Evolutionary conservation across 2,797 vertebrate genomes (phyloP), one percentile per base, ranked within the genome.

Genomic region (Gadopsis marmoratus): DNA sequence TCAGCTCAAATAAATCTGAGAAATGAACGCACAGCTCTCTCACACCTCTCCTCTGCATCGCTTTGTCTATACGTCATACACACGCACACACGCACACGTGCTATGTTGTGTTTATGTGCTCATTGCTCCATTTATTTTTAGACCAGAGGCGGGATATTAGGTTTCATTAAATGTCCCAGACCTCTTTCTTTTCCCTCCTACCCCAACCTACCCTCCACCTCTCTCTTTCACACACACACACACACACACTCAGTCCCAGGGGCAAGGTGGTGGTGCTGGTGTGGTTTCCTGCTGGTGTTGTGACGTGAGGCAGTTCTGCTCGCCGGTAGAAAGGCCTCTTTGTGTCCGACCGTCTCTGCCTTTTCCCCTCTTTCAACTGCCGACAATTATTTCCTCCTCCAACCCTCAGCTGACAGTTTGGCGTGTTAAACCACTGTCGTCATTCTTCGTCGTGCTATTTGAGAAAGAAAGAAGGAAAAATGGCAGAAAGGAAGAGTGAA

Each of bases 111-210:
- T 93, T 91, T 92, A 83, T 86, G 72, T 85, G 75, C 86, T 79
- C 60, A 62, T 86, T 84, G 75, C 58, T 71, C 21, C 84, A 87
- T 94, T 92, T 95, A 95, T 96, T 96, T 96, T 95, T 95, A 95
- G 93, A 92, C 85, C 59, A 85, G 74, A 83, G 74, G 82, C 82
- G 88, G 87, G 74, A 89, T 92, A 92, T 93, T 93, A 78, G 67
- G 88, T 94, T 93, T 94, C 92, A 94, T 92, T 92, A 92, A 92
- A 91, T 67, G 68, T 78, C 83, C 87, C 84, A 84, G 82, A 85
- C 74, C 83, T 68, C 71, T 39, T 83, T 83, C 53, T 77, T 55
- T 74, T 56, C 60, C 50, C 54, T 70, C 47, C 39, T 58, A 60
- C 39, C 23, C 56, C 47, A 12, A 35, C 77, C 59, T 31, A 64